Percentiles rank a stretch among this genome's conserved stretches.
phyloP scores from a whole-genome alignment of 2,113 vertebrate genomes.

The Phaetusa simplex region DNA sequence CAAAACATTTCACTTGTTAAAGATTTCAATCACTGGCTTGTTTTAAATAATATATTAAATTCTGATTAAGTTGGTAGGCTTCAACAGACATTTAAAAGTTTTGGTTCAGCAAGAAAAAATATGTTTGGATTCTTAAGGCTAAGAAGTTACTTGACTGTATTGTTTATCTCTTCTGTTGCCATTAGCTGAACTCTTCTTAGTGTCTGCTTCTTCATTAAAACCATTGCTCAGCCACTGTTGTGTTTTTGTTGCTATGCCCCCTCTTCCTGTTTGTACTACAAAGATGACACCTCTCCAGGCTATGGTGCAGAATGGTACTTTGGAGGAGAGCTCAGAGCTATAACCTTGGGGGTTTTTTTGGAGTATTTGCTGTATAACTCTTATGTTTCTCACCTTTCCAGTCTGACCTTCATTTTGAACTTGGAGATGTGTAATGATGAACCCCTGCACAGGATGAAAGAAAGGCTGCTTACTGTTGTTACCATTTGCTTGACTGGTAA shows the following conservation, averaged over 20 bases:
- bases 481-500: conserved; percentile 24
- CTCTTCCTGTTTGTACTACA: not conserved
- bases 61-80: not conserved
- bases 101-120: not conserved
- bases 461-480: conserved; percentile 18
- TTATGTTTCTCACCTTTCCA: not conserved
- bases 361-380: not conserved
- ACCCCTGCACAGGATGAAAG: conserved; percentile 22
- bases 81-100: not conserved
- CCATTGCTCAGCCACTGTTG: not conserved
- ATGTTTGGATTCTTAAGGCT: not conserved
- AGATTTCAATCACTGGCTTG: not conserved
- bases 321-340: not conserved
- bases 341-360: not conserved
- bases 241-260: not conserved
- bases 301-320: not conserved
- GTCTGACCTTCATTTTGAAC: conserved; percentile 36
- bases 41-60: not conserved
- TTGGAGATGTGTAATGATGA: conserved; percentile 1
- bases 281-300: not conserved
- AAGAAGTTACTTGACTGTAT: not conserved
- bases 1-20: not conserved
- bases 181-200: not conserved
- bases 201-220: not conserved
- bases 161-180: not conserved